phyloP scores from a whole-genome alignment of 2,797 vertebrate species.

The Capromys pilorides region DNA sequence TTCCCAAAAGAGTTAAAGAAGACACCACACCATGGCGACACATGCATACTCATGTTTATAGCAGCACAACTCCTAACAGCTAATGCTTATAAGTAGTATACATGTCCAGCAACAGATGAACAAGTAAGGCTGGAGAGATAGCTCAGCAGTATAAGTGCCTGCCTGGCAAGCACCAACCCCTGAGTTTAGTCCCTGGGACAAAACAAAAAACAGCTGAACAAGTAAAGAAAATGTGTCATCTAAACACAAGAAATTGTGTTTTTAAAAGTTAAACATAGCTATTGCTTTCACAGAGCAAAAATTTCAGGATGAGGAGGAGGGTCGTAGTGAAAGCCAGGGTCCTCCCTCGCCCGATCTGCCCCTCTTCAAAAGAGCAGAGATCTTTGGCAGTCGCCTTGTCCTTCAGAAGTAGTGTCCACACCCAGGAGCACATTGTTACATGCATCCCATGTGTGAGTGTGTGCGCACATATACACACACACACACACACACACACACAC shows the following conservation, averaged over 20 bases:
- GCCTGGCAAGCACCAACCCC: too few relatives aligned
- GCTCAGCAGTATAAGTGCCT: too few relatives aligned
- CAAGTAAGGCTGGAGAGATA: not conserved
- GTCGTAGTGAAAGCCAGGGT: not conserved
- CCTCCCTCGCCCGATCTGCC: not conserved
- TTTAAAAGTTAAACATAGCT: not conserved
- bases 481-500: not conserved
- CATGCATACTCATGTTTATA: not conserved
- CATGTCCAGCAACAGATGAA: not conserved
- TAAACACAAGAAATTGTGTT: not conserved
- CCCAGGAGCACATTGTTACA: not conserved
- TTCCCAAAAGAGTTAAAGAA: not conserved
- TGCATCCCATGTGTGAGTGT: not conserved
- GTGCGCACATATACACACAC: too few relatives aligned
- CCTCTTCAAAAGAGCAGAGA: not conserved
- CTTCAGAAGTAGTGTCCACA: not conserved
- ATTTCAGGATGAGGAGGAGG: not conserved
- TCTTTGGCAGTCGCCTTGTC: rapidly evolving
- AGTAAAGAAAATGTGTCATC: not conserved
- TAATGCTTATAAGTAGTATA: not conserved
- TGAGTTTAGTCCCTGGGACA: too few relatives aligned
- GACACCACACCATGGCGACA: not conserved
- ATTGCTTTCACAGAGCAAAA: not conserved
- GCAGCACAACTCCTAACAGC: not conserved
- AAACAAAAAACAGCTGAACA: too few relatives aligned